Conservation (phyloP, 2,113 vertebrate species). For the Oreocharis arfaki region DNA sequence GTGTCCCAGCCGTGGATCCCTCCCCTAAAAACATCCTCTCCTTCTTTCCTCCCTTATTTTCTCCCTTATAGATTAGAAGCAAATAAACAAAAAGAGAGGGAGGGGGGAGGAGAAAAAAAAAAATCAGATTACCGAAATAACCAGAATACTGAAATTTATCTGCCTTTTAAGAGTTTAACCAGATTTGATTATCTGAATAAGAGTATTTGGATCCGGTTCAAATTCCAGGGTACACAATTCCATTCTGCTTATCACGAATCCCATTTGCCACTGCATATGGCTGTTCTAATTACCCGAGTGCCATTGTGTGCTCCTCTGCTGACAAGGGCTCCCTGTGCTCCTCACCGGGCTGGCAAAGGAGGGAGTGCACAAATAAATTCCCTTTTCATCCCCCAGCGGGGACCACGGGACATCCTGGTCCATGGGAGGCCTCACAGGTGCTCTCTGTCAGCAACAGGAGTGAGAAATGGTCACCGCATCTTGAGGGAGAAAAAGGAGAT, state of each 20-base stretch:
- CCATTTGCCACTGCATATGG: conserved; percentile 58
- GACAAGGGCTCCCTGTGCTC: not conserved
- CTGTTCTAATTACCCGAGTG: not conserved
- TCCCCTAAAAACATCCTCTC: not conserved
- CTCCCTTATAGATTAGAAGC: not conserved
- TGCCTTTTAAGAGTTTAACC: conserved; percentile 50
- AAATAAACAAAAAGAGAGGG: not conserved
- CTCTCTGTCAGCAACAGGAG: not conserved
- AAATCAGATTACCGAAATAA: not conserved
- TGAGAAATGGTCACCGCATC: fast-evolving
- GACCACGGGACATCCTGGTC: fast-evolving
- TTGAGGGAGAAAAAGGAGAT: not conserved
- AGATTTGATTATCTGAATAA: conserved; percentile 55
- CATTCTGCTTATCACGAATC: conserved; percentile 47
- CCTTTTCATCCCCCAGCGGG: not conserved
- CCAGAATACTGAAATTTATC: conserved; percentile 18
- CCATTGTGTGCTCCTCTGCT: conserved; percentile 13
- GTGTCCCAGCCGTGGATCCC: not conserved
- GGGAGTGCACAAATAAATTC: not conserved
- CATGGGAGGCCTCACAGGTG: not conserved
- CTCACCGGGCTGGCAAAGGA: not conserved
- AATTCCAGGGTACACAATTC: conserved; percentile 47
- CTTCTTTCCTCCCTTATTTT: not conserved
- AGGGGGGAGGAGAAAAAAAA: fast-evolving
- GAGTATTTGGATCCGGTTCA: conserved; percentile 45